Evolutionary conservation across 2,113 vertebrate species (phyloP).

Genomic region (Physeter macrocephalus): DNA sequence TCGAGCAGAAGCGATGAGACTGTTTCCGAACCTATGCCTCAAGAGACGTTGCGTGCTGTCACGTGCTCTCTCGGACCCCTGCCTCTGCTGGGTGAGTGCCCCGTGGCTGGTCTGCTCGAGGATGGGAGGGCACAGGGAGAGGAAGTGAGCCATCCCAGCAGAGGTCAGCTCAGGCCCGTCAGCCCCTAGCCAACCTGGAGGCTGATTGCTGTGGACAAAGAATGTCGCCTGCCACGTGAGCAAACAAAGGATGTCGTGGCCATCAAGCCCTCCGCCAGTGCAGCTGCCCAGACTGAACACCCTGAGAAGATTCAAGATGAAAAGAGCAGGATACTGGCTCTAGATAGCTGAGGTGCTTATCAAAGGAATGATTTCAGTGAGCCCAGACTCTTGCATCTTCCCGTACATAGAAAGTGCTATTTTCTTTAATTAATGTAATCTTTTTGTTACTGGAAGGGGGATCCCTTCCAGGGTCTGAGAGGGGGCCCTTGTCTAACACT

Average conservation of each 20-base stretch:
- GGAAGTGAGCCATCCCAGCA: not conserved
- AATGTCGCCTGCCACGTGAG: not conserved
- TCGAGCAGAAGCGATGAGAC: no score
- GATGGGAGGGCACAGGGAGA: fast-evolving
- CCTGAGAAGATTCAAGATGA: not conserved
- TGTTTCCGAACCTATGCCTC: not conserved
- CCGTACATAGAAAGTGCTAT: not conserved
- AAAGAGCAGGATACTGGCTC: not conserved
- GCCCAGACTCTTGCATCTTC: not conserved
- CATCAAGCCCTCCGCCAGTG: not conserved
- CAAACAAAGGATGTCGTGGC: not conserved
- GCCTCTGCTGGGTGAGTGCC: fast-evolving
- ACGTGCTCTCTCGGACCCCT: fast-evolving
- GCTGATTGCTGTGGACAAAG: not conserved
- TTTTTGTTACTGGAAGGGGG: not conserved
- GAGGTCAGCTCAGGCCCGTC: not conserved
- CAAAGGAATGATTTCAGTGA: not conserved
- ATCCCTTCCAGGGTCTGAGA: not conserved
- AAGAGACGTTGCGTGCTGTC: fast-evolving
- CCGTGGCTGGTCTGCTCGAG: not conserved
- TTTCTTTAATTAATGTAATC: not conserved
- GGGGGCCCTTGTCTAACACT: not conserved
- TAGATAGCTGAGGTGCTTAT: not conserved
- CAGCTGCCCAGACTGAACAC: not conserved
- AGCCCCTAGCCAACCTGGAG: not conserved